Evolutionary conservation across 1,140 invertebrate genomes (phyloP).

Genomic region (Pseudomyrmex concolor): DNA sequence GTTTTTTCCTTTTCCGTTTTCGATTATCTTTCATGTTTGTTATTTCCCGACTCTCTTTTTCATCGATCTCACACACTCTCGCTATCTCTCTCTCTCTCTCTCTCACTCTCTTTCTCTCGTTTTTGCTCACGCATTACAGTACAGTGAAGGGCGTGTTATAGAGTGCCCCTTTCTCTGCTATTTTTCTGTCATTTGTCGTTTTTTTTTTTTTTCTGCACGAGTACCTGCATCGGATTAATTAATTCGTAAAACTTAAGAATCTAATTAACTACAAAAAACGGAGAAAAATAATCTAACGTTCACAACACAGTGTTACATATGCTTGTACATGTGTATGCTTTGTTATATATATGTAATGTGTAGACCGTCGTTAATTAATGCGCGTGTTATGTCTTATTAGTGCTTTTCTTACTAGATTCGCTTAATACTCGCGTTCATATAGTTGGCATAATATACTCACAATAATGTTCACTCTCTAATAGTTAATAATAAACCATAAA

Average conservation of each 20-base stretch:
- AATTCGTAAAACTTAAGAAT: conserved; percentile 44
- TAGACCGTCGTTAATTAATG: conserved; percentile 39
- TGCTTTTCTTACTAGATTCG: conserved; percentile 57
- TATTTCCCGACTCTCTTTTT: too few relatives aligned
- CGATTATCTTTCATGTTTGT: conserved; percentile 4
- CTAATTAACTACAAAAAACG: conserved; percentile 51
- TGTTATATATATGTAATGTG: conserved; percentile 25
- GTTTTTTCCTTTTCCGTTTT: conserved; percentile 57
- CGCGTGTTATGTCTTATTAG: conserved; percentile 45
- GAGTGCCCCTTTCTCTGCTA: conserved; percentile 30
- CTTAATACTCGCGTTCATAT: conserved; percentile 41
- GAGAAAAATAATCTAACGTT: conserved; percentile 48
- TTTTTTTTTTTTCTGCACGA: conserved; percentile 21
- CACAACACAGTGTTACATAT: conserved; percentile 60
- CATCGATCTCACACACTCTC: conserved; percentile 15
- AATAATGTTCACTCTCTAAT: conserved; percentile 45
- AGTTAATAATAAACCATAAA: conserved; percentile 58
- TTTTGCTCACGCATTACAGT: not conserved
- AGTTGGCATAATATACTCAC: conserved; percentile 60
- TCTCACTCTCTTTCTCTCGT: conserved; percentile 8
- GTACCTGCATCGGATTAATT: conserved; percentile 54
- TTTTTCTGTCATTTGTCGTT: not conserved
- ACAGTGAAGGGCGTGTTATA: conserved; percentile 29
- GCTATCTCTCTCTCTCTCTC: conserved; percentile 11
- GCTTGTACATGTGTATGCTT: conserved; percentile 53